Base-by-base conservation (phyloP, 2,888 invertebrate genomes). In the Nemurella pictetii region DNA sequence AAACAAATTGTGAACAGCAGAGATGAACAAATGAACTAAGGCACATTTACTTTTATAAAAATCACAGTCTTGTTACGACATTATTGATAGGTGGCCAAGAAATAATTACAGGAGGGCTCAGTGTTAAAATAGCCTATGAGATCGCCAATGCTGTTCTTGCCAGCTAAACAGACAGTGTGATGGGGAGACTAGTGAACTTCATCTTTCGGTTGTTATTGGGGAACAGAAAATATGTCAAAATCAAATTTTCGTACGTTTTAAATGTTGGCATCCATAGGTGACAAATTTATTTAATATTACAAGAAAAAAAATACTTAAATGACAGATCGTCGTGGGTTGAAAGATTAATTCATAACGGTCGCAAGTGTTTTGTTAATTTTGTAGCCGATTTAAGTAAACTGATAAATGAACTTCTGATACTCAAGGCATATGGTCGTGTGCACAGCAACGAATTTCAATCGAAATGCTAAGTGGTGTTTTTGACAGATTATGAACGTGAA, bases 41-140 rank as follows among this genome's bases (percentile, higher is more conserved):
- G 26, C 55, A 72, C 82, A 82, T 82, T 82, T 26, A 29, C 55
- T 25, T 4, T 55, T 20, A 72, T 20, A 82, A 82, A 78, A 78
- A 78, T 9, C 30, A 78, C 2, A 78, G 5, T 78, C 78, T 78
- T 30, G 29, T 78, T 78, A 78, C 78, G 78, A 78, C 78, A 78
- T 78, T 28, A 78, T 78, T 78, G 78, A 78, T 12, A 30, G 78
- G 30, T 28, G 78, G 78, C 78, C 78, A 78, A 78, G 78, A 78
- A 30, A 78, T n/a, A 75, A 78, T 30, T 55, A 55, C 55, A 55
- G 55, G n/a, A 78, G 78, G n/a, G 78, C 78, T 78, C 78, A 29
- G 78, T 78, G 78, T 30, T 78, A 78, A 78, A 78, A 78, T 78
- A 78, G 78, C 26, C 78, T 12, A 55, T 55, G 12, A 12, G 55